phyloP scores from a whole-genome alignment of 1,140 invertebrate genomes.

The Philotrypesis tridentata region DNA sequence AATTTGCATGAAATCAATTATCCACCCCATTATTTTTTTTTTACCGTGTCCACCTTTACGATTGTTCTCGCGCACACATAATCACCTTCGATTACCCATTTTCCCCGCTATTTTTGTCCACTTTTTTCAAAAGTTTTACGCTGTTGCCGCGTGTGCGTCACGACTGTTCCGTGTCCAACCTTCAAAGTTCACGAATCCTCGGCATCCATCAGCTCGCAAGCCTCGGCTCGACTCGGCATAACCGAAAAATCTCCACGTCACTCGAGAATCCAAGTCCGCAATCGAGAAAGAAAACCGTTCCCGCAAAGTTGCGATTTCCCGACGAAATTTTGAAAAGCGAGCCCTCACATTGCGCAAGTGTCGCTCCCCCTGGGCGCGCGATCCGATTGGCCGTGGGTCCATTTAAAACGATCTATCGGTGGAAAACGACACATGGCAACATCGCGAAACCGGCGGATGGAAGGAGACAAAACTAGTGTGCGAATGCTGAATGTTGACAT shows the following conservation, averaged over 20 bases:
- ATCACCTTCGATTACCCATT: too few species aligned
- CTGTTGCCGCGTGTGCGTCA: constrained; percentile 30
- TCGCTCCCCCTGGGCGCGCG: background rate
- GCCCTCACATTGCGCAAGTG: constrained; percentile 7
- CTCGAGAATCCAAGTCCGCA: too few species aligned
- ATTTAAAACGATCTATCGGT: constrained; percentile 30
- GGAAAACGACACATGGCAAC: constrained; percentile 38
- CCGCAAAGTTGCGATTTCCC: too few species aligned
- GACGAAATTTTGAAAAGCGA: background rate
- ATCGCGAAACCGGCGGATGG: constrained; percentile 44
- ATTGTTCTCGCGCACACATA: background rate
- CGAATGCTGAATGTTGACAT: constrained; percentile 75
- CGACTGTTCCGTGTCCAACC: background rate
- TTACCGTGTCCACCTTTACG: background rate
- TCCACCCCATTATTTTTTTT: background rate
- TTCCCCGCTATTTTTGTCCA: constrained; percentile 26
- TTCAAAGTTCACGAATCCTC: background rate
- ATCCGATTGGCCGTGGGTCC: constrained; percentile 13
- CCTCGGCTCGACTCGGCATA: too few species aligned
- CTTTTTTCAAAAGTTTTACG: constrained; percentile 28
- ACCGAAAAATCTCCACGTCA: too few species aligned
- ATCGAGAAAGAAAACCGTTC: too few species aligned
- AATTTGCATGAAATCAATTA: background rate
- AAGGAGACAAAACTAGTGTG: constrained; percentile 49
- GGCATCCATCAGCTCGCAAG: too few species aligned